A percentile compares a stretch with the other conserved stretches of the same genome.
Conservation (phyloP, 2,113 vertebrate species). For the Ifrita kowaldi region DNA sequence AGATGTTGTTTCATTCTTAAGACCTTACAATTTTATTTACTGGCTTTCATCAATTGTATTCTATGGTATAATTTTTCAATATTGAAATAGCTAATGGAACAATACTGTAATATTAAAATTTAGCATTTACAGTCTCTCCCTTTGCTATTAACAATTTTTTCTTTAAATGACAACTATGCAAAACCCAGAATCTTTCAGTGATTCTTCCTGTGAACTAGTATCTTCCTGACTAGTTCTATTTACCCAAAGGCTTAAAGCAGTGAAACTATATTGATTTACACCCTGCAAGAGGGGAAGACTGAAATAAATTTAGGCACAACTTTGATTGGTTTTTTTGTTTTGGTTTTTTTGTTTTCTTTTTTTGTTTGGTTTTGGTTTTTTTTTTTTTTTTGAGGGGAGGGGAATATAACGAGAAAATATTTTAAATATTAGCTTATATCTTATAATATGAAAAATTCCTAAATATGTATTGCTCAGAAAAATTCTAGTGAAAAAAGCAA, state of each 20-base stretch:
- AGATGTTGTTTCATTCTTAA: background rate
- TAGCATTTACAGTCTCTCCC: background rate
- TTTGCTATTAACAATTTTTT: background rate
- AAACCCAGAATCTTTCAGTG: background rate
- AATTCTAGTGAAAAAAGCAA: background rate
- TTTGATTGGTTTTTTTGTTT: background rate
- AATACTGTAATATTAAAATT: background rate
- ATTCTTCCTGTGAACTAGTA: background rate
- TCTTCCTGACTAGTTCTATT: background rate
- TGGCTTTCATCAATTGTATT: background rate
- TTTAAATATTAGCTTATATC: background rate
- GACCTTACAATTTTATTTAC: background rate
- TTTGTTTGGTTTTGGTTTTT: too few species aligned
- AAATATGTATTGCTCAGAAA: background rate
- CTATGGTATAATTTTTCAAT: background rate
- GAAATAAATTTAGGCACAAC: background rate
- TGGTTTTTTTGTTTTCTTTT: background rate
- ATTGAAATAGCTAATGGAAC: background rate
- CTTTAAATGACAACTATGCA: background rate
- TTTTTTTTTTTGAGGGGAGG: fast-evolving
- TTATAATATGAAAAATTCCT: background rate
- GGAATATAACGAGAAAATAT: background rate
- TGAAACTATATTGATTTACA: background rate
- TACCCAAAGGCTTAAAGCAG: background rate
- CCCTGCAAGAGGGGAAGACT: background rate